These are phyloP conservation scores for Rousettus leschenaultii DNA, from an alignment of 2,113 vertebrate species.

Conservation along the genomic window DNA sequence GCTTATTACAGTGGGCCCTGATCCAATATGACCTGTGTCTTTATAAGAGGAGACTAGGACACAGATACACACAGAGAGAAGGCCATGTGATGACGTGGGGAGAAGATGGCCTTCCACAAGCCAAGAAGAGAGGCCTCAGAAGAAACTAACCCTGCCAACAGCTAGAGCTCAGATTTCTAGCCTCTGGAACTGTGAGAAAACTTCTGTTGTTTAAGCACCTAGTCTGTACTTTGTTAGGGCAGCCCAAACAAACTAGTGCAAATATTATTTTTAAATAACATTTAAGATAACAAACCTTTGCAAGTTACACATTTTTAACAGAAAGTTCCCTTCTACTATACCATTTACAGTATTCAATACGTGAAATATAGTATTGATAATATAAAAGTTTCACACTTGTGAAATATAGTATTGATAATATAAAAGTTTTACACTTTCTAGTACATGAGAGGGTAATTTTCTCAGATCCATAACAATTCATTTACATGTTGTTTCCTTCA, in stretches of 20 bases:
- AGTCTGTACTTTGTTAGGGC: neutral
- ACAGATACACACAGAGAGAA: neutral
- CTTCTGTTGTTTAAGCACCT: neutral
- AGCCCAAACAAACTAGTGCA: neutral
- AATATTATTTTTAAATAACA: neutral
- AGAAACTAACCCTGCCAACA: neutral
- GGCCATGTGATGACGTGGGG: too few species aligned
- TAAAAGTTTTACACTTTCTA: neutral
- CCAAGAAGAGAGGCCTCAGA: neutral
- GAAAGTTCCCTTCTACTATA: neutral
- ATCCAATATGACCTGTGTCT: neutral
- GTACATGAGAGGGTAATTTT: neutral
- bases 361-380: neutral
- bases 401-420: neutral
- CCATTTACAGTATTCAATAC: neutral
- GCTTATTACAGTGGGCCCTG: neutral
- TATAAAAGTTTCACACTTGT: neutral
- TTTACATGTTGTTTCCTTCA: neutral
- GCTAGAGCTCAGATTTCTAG: neutral
- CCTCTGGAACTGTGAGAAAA: neutral
- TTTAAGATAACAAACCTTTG: neutral
- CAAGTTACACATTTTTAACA: neutral
- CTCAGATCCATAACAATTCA: neutral
- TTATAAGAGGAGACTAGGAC: neutral
- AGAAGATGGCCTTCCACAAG: too few species aligned